Conservation (phyloP, 1,140 invertebrate genomes). For the Sarcophaga bullata region DNA sequence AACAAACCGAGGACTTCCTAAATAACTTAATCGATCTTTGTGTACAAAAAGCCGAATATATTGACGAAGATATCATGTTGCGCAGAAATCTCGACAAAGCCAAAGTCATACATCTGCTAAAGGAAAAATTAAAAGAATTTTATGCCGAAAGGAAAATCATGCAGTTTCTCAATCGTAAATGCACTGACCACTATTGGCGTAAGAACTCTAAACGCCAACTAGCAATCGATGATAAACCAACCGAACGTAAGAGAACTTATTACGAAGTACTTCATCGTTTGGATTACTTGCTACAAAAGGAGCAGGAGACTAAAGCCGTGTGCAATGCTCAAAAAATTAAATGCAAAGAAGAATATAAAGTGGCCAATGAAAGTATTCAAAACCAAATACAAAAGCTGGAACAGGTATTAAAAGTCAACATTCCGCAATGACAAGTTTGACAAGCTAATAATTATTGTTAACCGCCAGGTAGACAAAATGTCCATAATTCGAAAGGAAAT, state of each 20-base stretch:
- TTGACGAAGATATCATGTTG: conserved; percentile 38
- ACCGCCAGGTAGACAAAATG: neutral
- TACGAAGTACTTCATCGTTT: too few species aligned
- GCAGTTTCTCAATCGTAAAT: conserved; percentile 42
- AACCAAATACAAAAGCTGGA: neutral
- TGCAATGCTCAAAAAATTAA: too few species aligned
- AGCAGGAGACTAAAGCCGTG: too few species aligned
- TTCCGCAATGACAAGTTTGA: conserved; percentile 4
- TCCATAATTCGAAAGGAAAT: conserved; percentile 49
- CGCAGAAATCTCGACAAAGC: conserved; percentile 39
- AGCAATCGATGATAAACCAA: too few species aligned
- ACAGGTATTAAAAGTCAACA: neutral
- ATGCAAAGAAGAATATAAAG: neutral
- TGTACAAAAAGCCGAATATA: conserved; percentile 41
- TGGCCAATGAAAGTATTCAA: neutral
- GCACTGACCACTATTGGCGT: conserved; percentile 38
- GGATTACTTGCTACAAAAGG: too few species aligned
- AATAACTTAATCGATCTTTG: conserved; percentile 30
- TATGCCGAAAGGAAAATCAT: conserved; percentile 7
- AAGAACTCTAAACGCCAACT: neutral
- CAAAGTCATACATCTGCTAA: conserved; percentile 27
- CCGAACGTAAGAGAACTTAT: too few species aligned
- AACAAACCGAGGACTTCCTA: conserved; percentile 30
- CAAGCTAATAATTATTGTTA: neutral
- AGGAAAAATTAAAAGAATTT: neutral